These are phyloP conservation scores for Melieria crassipennis DNA, from an alignment of 2,888 invertebrate species.

Conservation along the genomic window DNA sequence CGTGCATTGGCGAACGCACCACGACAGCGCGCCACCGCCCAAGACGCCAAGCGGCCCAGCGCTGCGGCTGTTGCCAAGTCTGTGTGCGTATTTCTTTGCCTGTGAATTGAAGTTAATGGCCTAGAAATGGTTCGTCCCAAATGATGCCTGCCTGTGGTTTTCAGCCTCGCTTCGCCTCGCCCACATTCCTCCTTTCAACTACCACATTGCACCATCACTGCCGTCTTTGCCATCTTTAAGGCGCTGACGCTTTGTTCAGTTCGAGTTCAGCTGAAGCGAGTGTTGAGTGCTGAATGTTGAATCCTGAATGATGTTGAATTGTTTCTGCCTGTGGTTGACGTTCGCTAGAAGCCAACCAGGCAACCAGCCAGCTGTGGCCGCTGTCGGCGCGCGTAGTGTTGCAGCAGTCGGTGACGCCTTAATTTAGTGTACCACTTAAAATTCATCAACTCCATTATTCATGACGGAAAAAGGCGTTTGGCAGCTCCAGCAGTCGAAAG, in stretches of 20 bases:
- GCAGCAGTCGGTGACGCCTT: slow-evolving; percentile 6
- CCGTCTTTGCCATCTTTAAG: background rate
- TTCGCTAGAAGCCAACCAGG: too few species aligned
- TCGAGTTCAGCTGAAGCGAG: too few species aligned
- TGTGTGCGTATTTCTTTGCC: too few species aligned
- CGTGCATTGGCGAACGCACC: too few species aligned
- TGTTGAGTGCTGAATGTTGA: too few species aligned
- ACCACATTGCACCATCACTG: slow-evolving; percentile 1
- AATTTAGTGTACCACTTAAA: slow-evolving; percentile 29
- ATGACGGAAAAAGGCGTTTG: slow-evolving; percentile 24
- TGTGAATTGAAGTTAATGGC: slow-evolving; percentile 26
- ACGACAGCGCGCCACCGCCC: too few species aligned
- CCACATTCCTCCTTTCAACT: background rate
- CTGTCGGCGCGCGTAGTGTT: too few species aligned
- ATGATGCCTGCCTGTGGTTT: slow-evolving; percentile 4
- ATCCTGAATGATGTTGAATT: background rate
- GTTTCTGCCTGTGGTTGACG: slow-evolving; percentile 7
- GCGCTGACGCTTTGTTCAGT: too few species aligned
- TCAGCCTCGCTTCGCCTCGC: background rate
- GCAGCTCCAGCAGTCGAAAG: background rate
- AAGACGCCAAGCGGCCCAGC: too few species aligned
- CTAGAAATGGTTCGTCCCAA: slow-evolving; percentile 22
- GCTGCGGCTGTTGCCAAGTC: too few species aligned
- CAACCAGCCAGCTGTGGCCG: too few species aligned
- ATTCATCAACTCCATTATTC: slow-evolving; percentile 31